Conservation (phyloP, 2,797 vertebrate species). For the Chrysolophus pictus region DNA sequence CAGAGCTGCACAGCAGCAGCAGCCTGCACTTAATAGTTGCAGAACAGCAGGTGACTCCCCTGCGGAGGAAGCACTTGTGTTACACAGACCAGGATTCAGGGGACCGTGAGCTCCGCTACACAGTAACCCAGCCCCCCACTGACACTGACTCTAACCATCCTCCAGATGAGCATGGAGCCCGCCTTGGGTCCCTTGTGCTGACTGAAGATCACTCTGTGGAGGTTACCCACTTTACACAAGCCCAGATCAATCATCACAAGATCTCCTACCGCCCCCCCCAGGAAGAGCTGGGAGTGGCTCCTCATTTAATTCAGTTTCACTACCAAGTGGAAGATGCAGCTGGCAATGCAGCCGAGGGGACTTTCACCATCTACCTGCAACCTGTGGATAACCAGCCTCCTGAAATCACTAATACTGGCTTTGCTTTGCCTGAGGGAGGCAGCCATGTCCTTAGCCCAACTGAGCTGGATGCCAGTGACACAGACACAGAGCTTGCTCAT, state of each 20-base stretch:
- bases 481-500: slow-evolving; percentile 86
- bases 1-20: slow-evolving; percentile 86
- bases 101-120: slow-evolving; percentile 92
- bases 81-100: slow-evolving; percentile 95
- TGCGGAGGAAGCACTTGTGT: slow-evolving; percentile 90
- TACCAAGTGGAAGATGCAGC: slow-evolving; percentile 90
- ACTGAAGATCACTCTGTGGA: slow-evolving; percentile 87
- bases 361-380: slow-evolving; percentile 90
- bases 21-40: slow-evolving; percentile 91
- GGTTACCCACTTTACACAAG: slow-evolving; percentile 92
- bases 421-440: slow-evolving; percentile 86
- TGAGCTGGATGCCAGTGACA: slow-evolving; percentile 89
- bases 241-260: slow-evolving; percentile 97
- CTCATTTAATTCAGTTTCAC: slow-evolving; percentile 90
- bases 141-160: slow-evolving; percentile 92
- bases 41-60: slow-evolving; percentile 91
- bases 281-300: slow-evolving; percentile 92
- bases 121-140: slow-evolving; percentile 85
- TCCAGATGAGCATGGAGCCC: slow-evolving; percentile 55
- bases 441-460: slow-evolving; percentile 82
- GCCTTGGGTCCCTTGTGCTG: slow-evolving; percentile 87
- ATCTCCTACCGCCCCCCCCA: slow-evolving; percentile 92
- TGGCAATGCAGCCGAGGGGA: slow-evolving; percentile 85
- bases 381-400: slow-evolving; percentile 96
- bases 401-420: slow-evolving; percentile 93